A percentile compares a stretch with the other conserved stretches of the same genome.
Evolutionary conservation across 1,140 invertebrate species (phyloP).

Genomic region (Papilio machaon): DNA sequence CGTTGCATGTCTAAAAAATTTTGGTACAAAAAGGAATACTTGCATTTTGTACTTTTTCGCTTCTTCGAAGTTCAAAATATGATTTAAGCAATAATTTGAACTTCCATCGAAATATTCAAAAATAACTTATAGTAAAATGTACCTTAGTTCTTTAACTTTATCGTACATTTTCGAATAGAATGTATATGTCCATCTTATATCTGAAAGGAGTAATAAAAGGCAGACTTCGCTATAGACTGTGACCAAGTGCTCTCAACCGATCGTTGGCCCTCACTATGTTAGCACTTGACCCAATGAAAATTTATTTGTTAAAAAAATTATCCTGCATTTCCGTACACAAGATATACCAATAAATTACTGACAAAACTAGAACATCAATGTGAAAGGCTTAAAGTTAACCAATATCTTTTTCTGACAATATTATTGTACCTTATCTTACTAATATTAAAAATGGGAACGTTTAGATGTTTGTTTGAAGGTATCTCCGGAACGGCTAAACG

Average conservation of each 20-base stretch:
- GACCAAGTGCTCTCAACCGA: slow-evolving; percentile 4
- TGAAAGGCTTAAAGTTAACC: no score
- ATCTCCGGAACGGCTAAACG: no score
- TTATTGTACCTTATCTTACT: no score
- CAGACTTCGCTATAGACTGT: slow-evolving; percentile 5
- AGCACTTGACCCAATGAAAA: slow-evolving; percentile 24
- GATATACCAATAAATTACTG: neutral
- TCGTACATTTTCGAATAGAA: neutral
- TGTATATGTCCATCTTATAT: neutral
- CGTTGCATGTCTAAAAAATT: neutral
- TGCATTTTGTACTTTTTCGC: neutral
- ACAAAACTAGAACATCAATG: neutral
- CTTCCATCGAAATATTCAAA: neutral
- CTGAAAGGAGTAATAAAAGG: slow-evolving; percentile 26
- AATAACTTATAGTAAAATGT: neutral
- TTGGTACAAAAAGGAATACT: neutral
- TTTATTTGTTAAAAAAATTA: slow-evolving; percentile 21
- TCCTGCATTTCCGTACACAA: neutral
- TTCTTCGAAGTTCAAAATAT: neutral
- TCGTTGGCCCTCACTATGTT: slow-evolving; percentile 11
- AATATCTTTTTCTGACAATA: neutral
- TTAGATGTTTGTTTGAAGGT: no score
- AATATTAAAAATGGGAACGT: no score
- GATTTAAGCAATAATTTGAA: neutral
- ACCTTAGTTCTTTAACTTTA: neutral